Evolutionary conservation across 2,797 vertebrate species (phyloP), one percentile per base, ranked within the genome.

Genomic region (Parambassis ranga): DNA sequence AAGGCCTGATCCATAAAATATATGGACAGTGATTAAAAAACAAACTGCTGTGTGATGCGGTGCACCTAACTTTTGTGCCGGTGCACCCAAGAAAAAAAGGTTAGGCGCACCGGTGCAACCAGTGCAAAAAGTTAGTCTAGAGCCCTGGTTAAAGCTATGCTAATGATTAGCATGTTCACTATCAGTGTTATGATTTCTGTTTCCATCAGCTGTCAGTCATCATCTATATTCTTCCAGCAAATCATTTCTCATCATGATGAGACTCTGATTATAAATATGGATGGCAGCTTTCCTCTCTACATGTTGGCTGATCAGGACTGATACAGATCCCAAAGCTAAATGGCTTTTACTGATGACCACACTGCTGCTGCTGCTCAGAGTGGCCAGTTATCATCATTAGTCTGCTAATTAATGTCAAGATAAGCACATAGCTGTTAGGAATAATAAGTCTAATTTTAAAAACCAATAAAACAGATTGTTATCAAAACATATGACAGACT

Each of bases 131-230:
- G n/a, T n/a, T n/a, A n/a, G n/a, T n/a, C n/a, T n/a, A n/a, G n/a
- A n/a, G n/a, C n/a, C n/a, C n/a, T n/a, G 30, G 47, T 36, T 48
- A 35, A 48, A 2, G 13, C 26, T 48, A 7, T 36, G 41, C 24
- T 59, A 37, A 56, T 33, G 59, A 67, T 44, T 49, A 48, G 28
- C 24, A 19, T 9, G 30, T 10, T 15, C 24, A 46, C 30, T 52
- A 43, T 64, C 49, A 49, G 26, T 61, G 58, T 43, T 73, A 43
- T 52, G 32, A 52, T 59, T 47, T 41, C 27, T 18, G 13, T 43
- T 23, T 42, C 74, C 32, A 26, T 55, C 19, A 59, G 56, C 71
- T 72, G 59, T 75, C 71, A 69, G 49, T 66, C 53, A 70, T 56
- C 42, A 48, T 56, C 11, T 30, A 66, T 66, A 32, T 56, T 13